Percentiles rank a stretch among this genome's conserved stretches.
Conservation (phyloP, 2,113 vertebrate species). For the Xiphophorus couchianus region DNA sequence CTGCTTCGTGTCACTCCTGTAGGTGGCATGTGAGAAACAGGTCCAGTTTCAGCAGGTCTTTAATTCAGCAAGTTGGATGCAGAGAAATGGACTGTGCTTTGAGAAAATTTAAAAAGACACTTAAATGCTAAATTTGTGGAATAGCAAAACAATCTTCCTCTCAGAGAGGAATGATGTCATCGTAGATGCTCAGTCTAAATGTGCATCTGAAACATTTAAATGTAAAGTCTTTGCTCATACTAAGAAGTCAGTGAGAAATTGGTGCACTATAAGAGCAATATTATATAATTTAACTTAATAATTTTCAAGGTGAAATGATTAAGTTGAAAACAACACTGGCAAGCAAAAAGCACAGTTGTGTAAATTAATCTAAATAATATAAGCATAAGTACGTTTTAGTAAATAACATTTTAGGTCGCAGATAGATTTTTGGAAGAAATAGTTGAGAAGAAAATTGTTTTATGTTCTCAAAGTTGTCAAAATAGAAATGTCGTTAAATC, state of each 20-base stretch:
- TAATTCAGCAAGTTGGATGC: neutral
- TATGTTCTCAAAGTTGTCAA: too few relatives aligned
- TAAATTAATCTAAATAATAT: neutral
- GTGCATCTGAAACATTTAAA: neutral
- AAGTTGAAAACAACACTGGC: neutral
- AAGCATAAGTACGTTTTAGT: neutral
- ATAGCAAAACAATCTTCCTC: neutral
- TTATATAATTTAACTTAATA: too few relatives aligned
- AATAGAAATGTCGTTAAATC: too few relatives aligned
- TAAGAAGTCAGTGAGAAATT: too few relatives aligned
- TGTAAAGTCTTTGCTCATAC: too few relatives aligned
- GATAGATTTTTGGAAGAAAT: too few relatives aligned
- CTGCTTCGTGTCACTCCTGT: neutral
- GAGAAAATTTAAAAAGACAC: neutral
- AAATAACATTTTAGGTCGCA: neutral
- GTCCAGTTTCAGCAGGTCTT: neutral
- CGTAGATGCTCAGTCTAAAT: neutral
- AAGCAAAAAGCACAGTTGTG: neutral
- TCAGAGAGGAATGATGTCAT: neutral
- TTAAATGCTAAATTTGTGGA: neutral
- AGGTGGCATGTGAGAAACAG: neutral
- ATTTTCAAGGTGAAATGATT: neutral
- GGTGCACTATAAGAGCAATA: too few relatives aligned
- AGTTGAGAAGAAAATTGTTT: too few relatives aligned
- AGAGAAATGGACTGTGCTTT: neutral